Evolutionary conservation across 1,140 invertebrate species (phyloP).

Genomic region (Lucilia cuprina): DNA sequence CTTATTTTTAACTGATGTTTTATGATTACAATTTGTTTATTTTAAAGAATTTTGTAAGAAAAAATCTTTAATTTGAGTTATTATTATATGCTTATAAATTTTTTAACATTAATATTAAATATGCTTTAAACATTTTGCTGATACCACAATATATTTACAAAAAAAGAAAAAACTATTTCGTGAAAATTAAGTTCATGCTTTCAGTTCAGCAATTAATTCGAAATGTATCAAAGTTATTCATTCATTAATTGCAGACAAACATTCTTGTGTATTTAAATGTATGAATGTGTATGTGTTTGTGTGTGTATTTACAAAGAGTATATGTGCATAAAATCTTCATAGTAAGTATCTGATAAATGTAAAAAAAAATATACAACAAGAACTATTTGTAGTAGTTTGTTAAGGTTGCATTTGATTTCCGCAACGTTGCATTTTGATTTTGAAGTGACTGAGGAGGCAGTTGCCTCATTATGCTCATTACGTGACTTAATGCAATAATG

Average conservation of each 20-base stretch:
- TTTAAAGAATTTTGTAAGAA: not conserved
- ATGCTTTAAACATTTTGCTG: not conserved
- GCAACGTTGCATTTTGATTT: constrained; percentile 11
- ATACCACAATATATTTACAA: not conserved
- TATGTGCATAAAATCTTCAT: not conserved
- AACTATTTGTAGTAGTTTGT: not conserved
- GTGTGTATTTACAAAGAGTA: not conserved
- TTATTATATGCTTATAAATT: too few species aligned
- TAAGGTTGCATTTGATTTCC: not conserved
- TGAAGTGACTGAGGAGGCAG: not conserved
- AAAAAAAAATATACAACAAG: not conserved
- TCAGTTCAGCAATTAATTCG: not conserved
- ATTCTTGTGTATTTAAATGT: not conserved
- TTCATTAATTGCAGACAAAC: not conserved
- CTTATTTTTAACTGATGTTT: not conserved
- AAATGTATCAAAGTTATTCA: not conserved
- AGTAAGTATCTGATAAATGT: not conserved
- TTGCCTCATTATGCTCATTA: constrained; percentile 12
- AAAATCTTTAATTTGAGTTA: too few species aligned
- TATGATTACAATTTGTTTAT: constrained; percentile 19
- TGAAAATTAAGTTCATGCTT: not conserved
- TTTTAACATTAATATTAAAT: too few species aligned
- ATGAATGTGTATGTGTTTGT: too few species aligned
- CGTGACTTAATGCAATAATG: constrained; percentile 17
- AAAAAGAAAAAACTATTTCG: not conserved